Evolutionary conservation across 2,888 invertebrate species (phyloP).

Genomic region (Lithophane leautieri): DNA sequence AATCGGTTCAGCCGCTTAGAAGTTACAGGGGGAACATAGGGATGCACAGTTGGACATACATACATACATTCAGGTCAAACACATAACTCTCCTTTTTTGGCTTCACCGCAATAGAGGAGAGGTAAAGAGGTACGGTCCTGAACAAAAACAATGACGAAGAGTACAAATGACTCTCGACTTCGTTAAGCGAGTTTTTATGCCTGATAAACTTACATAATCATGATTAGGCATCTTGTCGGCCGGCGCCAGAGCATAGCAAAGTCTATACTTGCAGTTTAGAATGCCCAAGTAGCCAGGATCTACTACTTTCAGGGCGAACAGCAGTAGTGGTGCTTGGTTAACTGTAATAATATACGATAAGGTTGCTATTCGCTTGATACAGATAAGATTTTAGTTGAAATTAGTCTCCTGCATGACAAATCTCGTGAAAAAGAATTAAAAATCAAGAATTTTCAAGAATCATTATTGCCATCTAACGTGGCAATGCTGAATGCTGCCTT

Average conservation of each 20-base stretch:
- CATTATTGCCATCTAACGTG: not conserved
- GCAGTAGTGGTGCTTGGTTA: conserved; percentile 47
- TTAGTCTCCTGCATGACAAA: not conserved
- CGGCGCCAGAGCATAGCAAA: conserved; percentile 79
- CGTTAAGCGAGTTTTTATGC: too few relatives aligned
- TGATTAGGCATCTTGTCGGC: conserved; percentile 73
- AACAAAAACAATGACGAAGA: too few relatives aligned
- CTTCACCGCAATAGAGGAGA: too few relatives aligned
- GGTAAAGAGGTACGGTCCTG: too few relatives aligned
- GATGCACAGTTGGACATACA: too few relatives aligned
- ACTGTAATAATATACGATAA: conserved; percentile 53
- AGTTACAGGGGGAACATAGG: too few relatives aligned
- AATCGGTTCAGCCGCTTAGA: too few relatives aligned
- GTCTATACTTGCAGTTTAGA: conserved; percentile 74
- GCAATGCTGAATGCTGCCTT: not conserved
- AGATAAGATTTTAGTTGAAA: not conserved
- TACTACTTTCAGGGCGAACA: conserved; percentile 76
- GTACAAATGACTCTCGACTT: too few relatives aligned
- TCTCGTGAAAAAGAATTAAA: not conserved
- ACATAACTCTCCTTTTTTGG: too few relatives aligned
- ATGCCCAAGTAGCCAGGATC: conserved; percentile 78
- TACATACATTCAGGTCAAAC: too few relatives aligned
- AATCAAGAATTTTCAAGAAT: not conserved
- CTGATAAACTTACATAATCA: conserved; percentile 67
- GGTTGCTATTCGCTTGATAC: not conserved